phyloP scores from a whole-genome alignment of 1,140 invertebrate species.

The Eufriesea mexicana region DNA sequence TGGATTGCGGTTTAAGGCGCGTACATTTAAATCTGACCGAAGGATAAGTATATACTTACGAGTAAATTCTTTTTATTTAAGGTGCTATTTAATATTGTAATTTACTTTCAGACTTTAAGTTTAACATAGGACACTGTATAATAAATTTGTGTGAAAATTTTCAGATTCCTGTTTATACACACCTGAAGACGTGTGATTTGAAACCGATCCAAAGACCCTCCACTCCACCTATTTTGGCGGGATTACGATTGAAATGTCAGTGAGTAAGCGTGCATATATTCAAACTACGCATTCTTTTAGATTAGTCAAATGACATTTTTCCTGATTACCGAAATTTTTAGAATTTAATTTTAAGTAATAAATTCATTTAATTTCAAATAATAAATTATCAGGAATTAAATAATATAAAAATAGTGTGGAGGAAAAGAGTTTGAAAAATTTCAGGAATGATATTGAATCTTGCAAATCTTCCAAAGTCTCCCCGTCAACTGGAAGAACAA shows the following conservation, averaged over 20 bases:
- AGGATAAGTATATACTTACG: too few relatives aligned
- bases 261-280: constrained; percentile 4
- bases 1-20: neutral
- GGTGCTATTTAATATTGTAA: too few relatives aligned
- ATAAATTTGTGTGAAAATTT: constrained; percentile 3
- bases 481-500: constrained; percentile 3
- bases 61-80: neutral
- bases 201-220: constrained; percentile 65
- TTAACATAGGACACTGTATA: neutral
- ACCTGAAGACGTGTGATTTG: constrained; percentile 70
- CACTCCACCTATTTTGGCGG: constrained; percentile 57
- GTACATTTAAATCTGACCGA: neutral
- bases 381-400: neutral
- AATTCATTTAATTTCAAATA: neutral
- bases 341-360: neutral
- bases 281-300: neutral
- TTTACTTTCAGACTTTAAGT: neutral
- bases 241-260: constrained; percentile 36
- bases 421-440: neutral
- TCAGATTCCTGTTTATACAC: constrained; percentile 74
- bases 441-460: constrained; percentile 5
- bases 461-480: constrained; percentile 18
- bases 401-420: neutral
- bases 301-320: too few relatives aligned
- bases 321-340: too few relatives aligned